A percentile compares a stretch with the other conserved stretches of the same genome.
phyloP scores from a whole-genome alignment of 2,797 vertebrate species.

The Molossus alvarezi region DNA sequence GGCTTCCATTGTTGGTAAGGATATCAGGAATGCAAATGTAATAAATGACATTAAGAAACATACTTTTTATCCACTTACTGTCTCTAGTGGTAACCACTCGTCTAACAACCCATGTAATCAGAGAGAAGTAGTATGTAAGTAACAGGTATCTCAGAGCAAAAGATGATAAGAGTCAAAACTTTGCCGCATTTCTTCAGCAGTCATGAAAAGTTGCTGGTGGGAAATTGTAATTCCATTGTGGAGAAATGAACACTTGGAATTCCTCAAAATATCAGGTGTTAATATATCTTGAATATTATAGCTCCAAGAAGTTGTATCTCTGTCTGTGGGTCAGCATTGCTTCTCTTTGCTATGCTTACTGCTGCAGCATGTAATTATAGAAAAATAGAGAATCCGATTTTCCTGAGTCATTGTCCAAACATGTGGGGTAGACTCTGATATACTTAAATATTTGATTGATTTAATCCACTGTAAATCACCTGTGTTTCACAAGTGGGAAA shows the following conservation, averaged over 20 bases:
- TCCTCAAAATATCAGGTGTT: constrained; percentile 3
- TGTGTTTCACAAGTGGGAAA: neutral
- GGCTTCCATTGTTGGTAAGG: constrained; percentile 31
- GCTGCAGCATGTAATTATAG: neutral
- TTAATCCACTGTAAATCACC: neutral
- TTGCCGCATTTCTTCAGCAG: neutral
- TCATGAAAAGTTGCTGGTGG: neutral
- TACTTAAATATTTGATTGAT: neutral
- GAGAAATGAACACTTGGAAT: neutral
- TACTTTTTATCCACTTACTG: constrained; percentile 36
- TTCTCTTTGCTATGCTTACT: neutral
- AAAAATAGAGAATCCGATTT: neutral
- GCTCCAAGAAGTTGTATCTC: neutral
- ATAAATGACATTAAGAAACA: constrained; percentile 55
- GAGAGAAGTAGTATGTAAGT: neutral
- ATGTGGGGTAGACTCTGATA: neutral
- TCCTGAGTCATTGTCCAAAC: neutral
- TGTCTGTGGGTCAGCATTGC: neutral
- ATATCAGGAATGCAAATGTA: constrained; percentile 20
- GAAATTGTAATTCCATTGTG: constrained; percentile 3
- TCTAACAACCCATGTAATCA: constrained; percentile 20
- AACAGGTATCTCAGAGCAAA: neutral
- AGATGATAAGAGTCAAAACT: constrained; percentile 13
- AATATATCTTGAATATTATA: neutral
- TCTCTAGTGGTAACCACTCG: constrained; percentile 16